These are phyloP conservation scores for Apoda limacodes DNA, from an alignment of 2,888 invertebrate genomes.

Conservation along the genomic window DNA sequence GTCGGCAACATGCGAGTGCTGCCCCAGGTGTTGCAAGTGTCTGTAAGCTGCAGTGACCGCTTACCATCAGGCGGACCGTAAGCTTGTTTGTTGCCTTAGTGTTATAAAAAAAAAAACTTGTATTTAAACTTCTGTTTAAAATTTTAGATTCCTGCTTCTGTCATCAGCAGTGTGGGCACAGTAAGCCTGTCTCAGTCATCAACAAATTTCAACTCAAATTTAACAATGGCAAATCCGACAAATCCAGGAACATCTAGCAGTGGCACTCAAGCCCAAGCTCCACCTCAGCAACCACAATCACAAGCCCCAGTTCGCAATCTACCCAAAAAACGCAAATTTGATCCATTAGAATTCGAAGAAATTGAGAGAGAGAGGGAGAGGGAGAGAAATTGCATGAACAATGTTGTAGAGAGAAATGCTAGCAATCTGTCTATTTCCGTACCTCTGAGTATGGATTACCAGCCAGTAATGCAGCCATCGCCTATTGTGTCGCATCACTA, in stretches of 20 bases:
- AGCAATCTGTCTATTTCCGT: constrained; percentile 30
- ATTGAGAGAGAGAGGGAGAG: no score
- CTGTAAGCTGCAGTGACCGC: no score
- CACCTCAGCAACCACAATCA: constrained; percentile 50
- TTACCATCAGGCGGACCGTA: no score
- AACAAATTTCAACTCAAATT: constrained; percentile 44
- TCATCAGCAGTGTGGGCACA: constrained; percentile 70
- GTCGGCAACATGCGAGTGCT: no score
- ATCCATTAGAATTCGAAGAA: constrained; percentile 82
- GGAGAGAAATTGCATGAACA: constrained; percentile 58
- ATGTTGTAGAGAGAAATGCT: constrained; percentile 28
- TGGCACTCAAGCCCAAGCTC: constrained; percentile 34
- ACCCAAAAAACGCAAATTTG: constrained; percentile 94
- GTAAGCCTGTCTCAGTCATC: constrained; percentile 62
- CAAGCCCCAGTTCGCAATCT: constrained; percentile 79
- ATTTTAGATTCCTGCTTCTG: constrained; percentile 68
- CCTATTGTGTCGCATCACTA: constrained; percentile 61
- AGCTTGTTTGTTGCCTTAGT: no score
- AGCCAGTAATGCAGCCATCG: constrained; percentile 44
- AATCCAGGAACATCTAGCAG: constrained; percentile 52
- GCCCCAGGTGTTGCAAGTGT: no score
- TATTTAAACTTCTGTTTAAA: constrained; percentile 6
- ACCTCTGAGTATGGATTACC: constrained; percentile 32
- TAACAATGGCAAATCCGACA: constrained; percentile 59
- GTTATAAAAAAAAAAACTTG: neutral